Percentiles rank a stretch among this genome's conserved stretches.
Evolutionary conservation across 2,888 invertebrate species (phyloP).

Genomic region (Acanthosepion pharaonis): DNA sequence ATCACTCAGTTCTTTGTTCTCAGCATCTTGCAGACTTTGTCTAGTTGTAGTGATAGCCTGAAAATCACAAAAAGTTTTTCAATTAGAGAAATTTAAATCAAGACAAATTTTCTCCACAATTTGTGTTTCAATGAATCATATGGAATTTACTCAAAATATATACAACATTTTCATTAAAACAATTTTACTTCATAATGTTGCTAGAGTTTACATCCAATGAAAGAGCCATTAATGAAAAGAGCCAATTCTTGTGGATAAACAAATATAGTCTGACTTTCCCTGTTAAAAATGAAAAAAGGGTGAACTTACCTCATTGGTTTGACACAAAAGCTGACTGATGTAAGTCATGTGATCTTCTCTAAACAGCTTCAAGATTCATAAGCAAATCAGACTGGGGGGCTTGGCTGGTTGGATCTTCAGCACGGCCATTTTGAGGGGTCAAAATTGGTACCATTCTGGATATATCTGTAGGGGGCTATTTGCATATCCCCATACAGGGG

Average conservation of each 20-base stretch:
- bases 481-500: conserved; percentile 97
- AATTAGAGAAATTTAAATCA: no score
- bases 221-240: no score
- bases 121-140: no score
- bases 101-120: no score
- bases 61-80: not conserved
- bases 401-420: conserved; percentile 82
- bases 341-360: conserved; percentile 98
- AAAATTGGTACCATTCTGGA: conserved; percentile 80
- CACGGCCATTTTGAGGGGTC: conserved; percentile 72
- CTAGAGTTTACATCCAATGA: no score
- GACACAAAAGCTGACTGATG: conserved; percentile 93
- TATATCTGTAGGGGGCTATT: conserved; percentile 98
- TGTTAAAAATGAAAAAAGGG: not conserved
- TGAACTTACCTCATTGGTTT: conserved; percentile 81
- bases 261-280: not conserved
- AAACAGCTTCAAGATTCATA: conserved; percentile 91
- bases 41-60: conserved; percentile 93
- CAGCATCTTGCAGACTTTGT: conserved; percentile 88
- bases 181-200: no score
- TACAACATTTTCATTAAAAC: no score
- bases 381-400: conserved; percentile 86
- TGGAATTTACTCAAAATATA: no score
- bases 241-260: not conserved
- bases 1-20: conserved; percentile 92